Percentiles rank a stretch among this genome's conserved stretches.
These are phyloP conservation scores for Prosopocoilus inquinatus DNA, from an alignment of 2,888 invertebrate species.

Conservation along the genomic window DNA sequence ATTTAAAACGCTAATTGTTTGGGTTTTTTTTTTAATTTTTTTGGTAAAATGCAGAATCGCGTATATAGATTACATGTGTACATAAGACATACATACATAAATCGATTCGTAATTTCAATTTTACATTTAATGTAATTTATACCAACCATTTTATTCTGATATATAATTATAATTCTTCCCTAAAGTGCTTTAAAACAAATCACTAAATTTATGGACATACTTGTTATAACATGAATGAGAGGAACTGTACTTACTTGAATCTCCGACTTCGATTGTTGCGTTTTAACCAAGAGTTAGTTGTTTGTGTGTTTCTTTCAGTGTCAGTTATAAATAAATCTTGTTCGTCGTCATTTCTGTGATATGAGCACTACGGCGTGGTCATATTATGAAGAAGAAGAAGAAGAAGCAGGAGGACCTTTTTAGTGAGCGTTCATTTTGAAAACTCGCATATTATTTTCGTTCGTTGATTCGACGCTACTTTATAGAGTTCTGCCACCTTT, in stretches of 20 bases:
- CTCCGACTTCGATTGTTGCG: conserved; percentile 19
- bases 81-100: conserved; percentile 21
- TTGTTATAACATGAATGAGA: conserved; percentile 26
- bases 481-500: conserved; percentile 11
- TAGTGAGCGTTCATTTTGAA: conserved; percentile 17
- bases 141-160: conserved; percentile 39
- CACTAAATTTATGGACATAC: conserved; percentile 35
- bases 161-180: conserved; percentile 50
- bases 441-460: conserved; percentile 10
- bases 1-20: conserved; percentile 12
- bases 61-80: conserved; percentile 32
- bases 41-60: conserved; percentile 25
- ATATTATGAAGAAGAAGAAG: conserved; percentile 4
- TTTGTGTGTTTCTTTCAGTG: conserved; percentile 27
- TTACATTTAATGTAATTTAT: conserved; percentile 42
- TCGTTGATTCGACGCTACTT: conserved; percentile 9
- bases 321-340: conserved; percentile 26
- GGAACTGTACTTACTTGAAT: neutral
- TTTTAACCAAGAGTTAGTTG: neutral
- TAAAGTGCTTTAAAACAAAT: conserved; percentile 51
- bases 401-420: conserved; percentile 16
- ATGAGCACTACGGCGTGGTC: conserved; percentile 35
- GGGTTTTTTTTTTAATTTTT: conserved; percentile 3
- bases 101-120: conserved; percentile 38
- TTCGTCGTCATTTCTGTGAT: conserved; percentile 45